These are phyloP conservation scores for Willisornis vidua DNA, from an alignment of 2,113 vertebrate genomes.

Conservation along the genomic window DNA sequence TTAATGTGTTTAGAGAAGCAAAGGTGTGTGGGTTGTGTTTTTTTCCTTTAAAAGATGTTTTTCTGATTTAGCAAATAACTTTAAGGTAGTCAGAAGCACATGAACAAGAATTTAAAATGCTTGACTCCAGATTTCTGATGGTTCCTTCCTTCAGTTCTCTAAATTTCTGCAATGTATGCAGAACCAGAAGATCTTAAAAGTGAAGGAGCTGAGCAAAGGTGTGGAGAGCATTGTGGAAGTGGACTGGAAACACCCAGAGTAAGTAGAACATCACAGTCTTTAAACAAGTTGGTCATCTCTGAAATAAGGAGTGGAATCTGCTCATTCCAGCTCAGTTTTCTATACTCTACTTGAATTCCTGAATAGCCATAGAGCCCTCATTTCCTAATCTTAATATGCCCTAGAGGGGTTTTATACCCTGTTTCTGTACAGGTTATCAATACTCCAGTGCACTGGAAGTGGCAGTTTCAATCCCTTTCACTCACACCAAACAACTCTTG, in stretches of 20 bases:
- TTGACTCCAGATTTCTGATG: neutral
- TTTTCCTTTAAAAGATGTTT: neutral
- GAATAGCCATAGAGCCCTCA: neutral
- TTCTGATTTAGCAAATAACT: neutral
- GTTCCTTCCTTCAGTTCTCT: slow-evolving; percentile 83
- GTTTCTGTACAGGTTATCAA: neutral
- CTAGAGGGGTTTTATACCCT: neutral
- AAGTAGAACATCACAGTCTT: slow-evolving; percentile 8
- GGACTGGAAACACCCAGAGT: slow-evolving; percentile 93
- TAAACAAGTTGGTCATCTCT: neutral
- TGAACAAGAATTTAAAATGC: neutral
- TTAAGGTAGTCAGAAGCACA: neutral
- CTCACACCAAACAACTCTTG: neutral
- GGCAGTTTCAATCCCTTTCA: neutral
- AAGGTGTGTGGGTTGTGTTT: neutral
- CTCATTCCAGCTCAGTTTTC: neutral
- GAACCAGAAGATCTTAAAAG: slow-evolving; percentile 83
- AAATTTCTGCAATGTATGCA: slow-evolving; percentile 93
- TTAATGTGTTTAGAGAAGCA: neutral
- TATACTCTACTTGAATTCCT: neutral
- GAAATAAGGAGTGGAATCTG: neutral
- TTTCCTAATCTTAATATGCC: too few species aligned
- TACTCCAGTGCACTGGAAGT: neutral
- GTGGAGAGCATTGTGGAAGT: slow-evolving; percentile 95
- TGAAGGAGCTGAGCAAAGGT: slow-evolving; percentile 93